These are phyloP conservation scores for Paramormyrops hopkinsi DNA, from an alignment of 2,797 vertebrate genomes.

Conservation along the genomic window DNA sequence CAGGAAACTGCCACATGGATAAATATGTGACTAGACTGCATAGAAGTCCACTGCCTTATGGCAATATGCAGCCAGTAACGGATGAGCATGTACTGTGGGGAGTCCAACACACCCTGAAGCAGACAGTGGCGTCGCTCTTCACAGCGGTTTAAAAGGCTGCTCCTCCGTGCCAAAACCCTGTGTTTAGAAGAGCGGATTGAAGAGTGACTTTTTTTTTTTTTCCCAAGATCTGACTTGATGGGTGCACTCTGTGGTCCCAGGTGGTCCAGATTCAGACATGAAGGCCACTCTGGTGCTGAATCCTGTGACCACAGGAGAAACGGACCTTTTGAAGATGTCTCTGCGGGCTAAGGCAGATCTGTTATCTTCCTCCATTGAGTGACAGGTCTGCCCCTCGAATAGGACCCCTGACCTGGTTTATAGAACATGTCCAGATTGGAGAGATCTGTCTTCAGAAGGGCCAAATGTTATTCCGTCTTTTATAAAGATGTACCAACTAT, in stretches of 20 bases:
- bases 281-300: not conserved
- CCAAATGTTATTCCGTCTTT: slow-evolving; percentile 64
- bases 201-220: not conserved
- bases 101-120: not conserved
- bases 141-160: not conserved
- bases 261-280: not conserved
- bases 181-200: not conserved
- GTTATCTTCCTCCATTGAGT: not conserved
- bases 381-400: slow-evolving; percentile 32
- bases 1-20: not conserved
- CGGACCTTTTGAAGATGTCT: not conserved
- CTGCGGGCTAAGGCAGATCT: not conserved
- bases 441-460: slow-evolving; percentile 35
- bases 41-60: not conserved
- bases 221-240: not conserved
- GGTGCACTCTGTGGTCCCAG: not conserved
- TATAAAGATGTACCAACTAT: slow-evolving; percentile 72
- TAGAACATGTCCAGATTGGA: not conserved
- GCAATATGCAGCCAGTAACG: not conserved
- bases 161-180: not conserved
- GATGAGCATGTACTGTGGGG: not conserved
- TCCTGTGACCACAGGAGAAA: not conserved
- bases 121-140: not conserved
- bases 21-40: not conserved
- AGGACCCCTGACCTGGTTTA: slow-evolving; percentile 32